phyloP scores from a whole-genome alignment of 2,888 invertebrate genomes.

The Drosophila formosana region DNA sequence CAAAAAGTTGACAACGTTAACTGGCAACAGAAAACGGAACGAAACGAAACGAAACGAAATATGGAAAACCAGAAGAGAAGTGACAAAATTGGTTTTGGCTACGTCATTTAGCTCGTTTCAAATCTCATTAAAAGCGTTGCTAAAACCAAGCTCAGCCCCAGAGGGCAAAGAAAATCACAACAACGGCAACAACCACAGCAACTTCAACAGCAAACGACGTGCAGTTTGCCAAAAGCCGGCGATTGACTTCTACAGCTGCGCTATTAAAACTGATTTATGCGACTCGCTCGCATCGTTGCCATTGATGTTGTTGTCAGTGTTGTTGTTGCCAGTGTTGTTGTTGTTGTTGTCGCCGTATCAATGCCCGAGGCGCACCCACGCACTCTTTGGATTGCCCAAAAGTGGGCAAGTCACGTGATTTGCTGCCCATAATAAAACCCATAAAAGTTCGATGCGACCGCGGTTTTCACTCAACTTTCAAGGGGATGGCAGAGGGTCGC shows the following conservation, averaged over 20 bases:
- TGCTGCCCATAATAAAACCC: constrained; percentile 57
- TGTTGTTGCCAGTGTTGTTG: neutral
- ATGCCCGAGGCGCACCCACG: constrained; percentile 64
- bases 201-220: constrained; percentile 25
- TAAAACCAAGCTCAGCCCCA: constrained; percentile 38
- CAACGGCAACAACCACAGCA: constrained; percentile 9
- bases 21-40: neutral
- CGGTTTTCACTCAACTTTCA: constrained; percentile 30
- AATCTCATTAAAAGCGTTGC: constrained; percentile 66
- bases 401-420: constrained; percentile 77
- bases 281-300: constrained; percentile 28
- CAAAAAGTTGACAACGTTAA: constrained; percentile 47
- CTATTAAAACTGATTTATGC: constrained; percentile 76
- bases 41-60: constrained; percentile 9
- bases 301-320: neutral
- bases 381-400: constrained; percentile 56
- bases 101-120: constrained; percentile 44
- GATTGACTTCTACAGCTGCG: constrained; percentile 67
- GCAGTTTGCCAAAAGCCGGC: constrained; percentile 49
- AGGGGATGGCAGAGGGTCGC: neutral
- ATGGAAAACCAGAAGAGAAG: constrained; percentile 6
- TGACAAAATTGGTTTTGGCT: constrained; percentile 52
- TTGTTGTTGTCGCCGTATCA: constrained; percentile 24
- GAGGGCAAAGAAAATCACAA: constrained; percentile 5
- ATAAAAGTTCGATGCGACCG: constrained; percentile 67